These are phyloP conservation scores for Eupithecia insigniata DNA, from an alignment of 2,888 invertebrate species.

Conservation along the genomic window DNA sequence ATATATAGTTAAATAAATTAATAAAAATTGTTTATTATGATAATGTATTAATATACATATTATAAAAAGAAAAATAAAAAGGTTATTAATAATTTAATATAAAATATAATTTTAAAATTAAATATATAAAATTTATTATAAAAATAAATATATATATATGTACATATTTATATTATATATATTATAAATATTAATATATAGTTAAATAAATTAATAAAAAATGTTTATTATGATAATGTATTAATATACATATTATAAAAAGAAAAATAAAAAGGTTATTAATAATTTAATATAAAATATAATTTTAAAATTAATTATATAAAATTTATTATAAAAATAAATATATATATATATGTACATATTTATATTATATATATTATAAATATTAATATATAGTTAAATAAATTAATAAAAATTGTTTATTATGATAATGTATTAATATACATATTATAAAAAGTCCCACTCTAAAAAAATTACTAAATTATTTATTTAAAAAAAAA, in stretches of 20 bases:
- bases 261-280: conserved; percentile 47
- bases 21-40: conserved; percentile 49
- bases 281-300: conserved; percentile 40
- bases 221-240: conserved; percentile 46
- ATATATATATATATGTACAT: conserved; percentile 33
- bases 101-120: conserved; percentile 34
- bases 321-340: conserved; percentile 12
- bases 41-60: conserved; percentile 49
- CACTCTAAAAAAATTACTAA: no score
- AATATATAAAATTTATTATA: conserved; percentile 8
- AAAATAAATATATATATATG: conserved; percentile 25
- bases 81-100: conserved; percentile 47
- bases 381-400: no score
- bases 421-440: no score
- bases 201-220: conserved; percentile 42
- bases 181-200: conserved; percentile 48
- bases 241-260: conserved; percentile 53
- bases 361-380: no score
- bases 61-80: conserved; percentile 47
- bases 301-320: conserved; percentile 27
- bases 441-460: no score
- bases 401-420: no score
- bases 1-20: conserved; percentile 39
- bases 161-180: conserved; percentile 45
- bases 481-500: no score